These are phyloP conservation scores for Rhincodon typus DNA, from an alignment of 2,797 vertebrate genomes.

Conservation along the genomic window DNA sequence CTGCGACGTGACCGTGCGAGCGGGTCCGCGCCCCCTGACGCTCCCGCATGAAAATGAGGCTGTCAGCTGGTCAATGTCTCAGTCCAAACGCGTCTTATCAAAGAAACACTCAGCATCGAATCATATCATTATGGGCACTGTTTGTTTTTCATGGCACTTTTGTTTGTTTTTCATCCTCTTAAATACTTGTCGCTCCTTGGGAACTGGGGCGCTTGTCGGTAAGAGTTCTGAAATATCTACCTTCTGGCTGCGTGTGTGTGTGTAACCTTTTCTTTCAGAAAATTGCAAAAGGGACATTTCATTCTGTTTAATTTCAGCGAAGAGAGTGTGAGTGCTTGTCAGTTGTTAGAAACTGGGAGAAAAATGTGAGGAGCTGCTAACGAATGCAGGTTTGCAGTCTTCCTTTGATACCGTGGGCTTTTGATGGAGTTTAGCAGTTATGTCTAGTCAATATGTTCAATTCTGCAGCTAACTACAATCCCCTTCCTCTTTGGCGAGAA, in stretches of 20 bases:
- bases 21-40: conserved; percentile 2
- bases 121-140: conserved; percentile 67
- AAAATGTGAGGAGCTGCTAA: not conserved
- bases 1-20: not conserved
- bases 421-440: not conserved
- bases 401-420: not conserved
- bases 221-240: conserved; percentile 51
- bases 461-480: not conserved
- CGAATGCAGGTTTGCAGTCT: not conserved
- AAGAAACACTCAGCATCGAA: conserved; percentile 60
- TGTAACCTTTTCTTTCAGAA: not conserved
- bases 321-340: not conserved
- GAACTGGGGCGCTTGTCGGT: conserved; percentile 64
- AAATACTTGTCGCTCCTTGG: conserved; percentile 64
- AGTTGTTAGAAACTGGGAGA: not conserved
- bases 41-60: conserved; percentile 67
- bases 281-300: not conserved
- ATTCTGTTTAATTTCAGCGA: not conserved
- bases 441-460: not conserved
- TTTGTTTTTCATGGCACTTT: conserved; percentile 60
- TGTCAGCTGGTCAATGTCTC: conserved; percentile 59
- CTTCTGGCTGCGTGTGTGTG: not conserved
- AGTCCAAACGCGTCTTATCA: conserved; percentile 64
- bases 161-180: conserved; percentile 74
- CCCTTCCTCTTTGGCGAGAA: not conserved